Evolutionary conservation across 2,888 invertebrate species (phyloP), one percentile per base, ranked within the genome.

Genomic region (Diarsia dahlii): DNA sequence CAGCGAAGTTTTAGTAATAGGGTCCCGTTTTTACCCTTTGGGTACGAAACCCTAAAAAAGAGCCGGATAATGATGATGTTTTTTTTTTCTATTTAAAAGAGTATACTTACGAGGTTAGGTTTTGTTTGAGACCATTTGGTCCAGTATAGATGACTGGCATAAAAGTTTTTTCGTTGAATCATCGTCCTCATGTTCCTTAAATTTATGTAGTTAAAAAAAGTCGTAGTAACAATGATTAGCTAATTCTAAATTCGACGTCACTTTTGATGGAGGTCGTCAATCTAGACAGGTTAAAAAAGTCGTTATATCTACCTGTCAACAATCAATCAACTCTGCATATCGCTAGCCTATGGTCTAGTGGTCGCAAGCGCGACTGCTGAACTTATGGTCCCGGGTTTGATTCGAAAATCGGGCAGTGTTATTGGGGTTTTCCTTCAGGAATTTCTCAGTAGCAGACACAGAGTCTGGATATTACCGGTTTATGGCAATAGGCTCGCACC

Each of bases 221-320:
- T 46, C 2, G 10, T 9, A 20, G 46, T 15, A 23, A 20, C 52
- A 54, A 54, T 76, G 52, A 76, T 18, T 15, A 28, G 48, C 20
- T 39, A 65, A 39, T 65, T 62, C 39, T 23, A 48, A 69, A 23
- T n/a, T n/a, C 67, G 52, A 78, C 78, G 62, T 63, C 20, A 62
- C 2, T 15, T 69, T 67, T 3, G 12, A 39, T 34, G 5, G 34
- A 67, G 10, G 28, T 34, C 20, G 60, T 12, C 1, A 34, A 34
- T 75, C 48, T 39, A 28, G 20, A 76, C 28, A 10, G 28, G 23
- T 13, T 34, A 15, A 13, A 39, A 45, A 74, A 60, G n/a, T 54
- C 50, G 6, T 50, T 52, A 54, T 3, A n/a, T 54, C 12, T 45
- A 18, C n/a, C 45, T 67, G 9, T 71, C 9, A 34, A 23, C n/a